A percentile compares a stretch with the other conserved stretches of the same genome.
Evolutionary conservation across 2,113 vertebrate species (phyloP).

Genomic region (Caretta caretta): DNA sequence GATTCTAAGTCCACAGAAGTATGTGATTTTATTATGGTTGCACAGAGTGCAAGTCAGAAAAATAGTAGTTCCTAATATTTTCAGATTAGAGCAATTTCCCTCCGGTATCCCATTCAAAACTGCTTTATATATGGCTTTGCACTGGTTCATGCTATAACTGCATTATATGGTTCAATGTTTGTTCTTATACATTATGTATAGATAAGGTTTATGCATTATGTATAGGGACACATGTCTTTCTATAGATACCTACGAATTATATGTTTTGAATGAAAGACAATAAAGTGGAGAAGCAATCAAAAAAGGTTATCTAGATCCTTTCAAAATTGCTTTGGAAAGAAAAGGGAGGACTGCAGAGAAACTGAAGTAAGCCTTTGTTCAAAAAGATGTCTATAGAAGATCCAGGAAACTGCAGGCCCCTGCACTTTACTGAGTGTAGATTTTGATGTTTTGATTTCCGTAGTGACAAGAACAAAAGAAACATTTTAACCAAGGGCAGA

Average conservation of each 20-base stretch:
- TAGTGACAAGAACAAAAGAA: not conserved
- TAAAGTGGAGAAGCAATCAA: not conserved
- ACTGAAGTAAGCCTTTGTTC: not conserved
- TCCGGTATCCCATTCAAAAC: too few relatives aligned
- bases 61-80: too few relatives aligned
- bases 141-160: not conserved
- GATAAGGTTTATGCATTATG: not conserved
- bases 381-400: not conserved
- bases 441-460: not conserved
- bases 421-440: fast-evolving
- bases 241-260: not conserved
- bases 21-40: too few relatives aligned
- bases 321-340: not conserved
- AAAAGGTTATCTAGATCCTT: not conserved
- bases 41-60: too few relatives aligned
- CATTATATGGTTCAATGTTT: not conserved
- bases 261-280: not conserved
- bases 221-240: not conserved
- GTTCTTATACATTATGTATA: slow-evolving; percentile 2
- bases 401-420: not conserved
- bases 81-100: too few relatives aligned
- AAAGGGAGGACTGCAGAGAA: not conserved
- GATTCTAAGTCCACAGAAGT: too few relatives aligned
- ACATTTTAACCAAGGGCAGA: not conserved
- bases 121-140: too few relatives aligned